Evolutionary conservation across 2,888 invertebrate species (phyloP), one percentile per base, ranked within the genome.

Genomic region (Hedychridium roseum): DNA sequence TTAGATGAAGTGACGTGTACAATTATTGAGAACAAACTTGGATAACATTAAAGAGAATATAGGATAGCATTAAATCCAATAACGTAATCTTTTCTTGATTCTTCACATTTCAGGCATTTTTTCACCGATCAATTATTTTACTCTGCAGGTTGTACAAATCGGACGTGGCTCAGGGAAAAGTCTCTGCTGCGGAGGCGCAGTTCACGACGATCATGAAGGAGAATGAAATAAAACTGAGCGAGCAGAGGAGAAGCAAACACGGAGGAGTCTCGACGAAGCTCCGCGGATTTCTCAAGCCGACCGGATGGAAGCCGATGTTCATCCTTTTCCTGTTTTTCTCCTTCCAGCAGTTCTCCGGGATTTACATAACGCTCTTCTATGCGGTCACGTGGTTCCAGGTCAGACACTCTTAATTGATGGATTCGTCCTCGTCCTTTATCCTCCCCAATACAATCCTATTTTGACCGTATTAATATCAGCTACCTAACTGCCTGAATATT

Each of bases 331-430:
- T 82, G 6, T 71, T 86, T 9, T 86, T 85, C 68, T 74, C 82
- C 32, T 83, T 85, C 61, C 85, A 86, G 68, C 85, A 86, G 60
- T 84, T 84, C 55, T 81, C 84, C 16, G 86, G 86, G 28, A 84
- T 86, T 54, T 86, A 86, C 60, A 83, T 85, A 4, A 85, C 84
- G 0, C 74, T 85, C 1, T 86, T 85, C 71, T 85, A 84, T 65
- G 84, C 85, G 0, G 84, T 86, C 16, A 82, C 81, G 9, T 84
- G 85, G 73, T 84, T 85, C 60, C 70, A 83, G 71, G 84, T 84
- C 70, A 70, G 35, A 28, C 11, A n/a, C n/a, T n/a, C n/a, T n/a
- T n/a, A n/a, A n/a, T n/a, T n/a, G n/a, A n/a, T n/a, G n/a, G n/a
- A n/a, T n/a, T n/a, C n/a, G n/a, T n/a, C n/a, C n/a, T n/a, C n/a